A percentile compares a stretch with the other conserved stretches of the same genome.
phyloP scores from a whole-genome alignment of 2,888 invertebrate genomes.

The Rhagium mordax region DNA sequence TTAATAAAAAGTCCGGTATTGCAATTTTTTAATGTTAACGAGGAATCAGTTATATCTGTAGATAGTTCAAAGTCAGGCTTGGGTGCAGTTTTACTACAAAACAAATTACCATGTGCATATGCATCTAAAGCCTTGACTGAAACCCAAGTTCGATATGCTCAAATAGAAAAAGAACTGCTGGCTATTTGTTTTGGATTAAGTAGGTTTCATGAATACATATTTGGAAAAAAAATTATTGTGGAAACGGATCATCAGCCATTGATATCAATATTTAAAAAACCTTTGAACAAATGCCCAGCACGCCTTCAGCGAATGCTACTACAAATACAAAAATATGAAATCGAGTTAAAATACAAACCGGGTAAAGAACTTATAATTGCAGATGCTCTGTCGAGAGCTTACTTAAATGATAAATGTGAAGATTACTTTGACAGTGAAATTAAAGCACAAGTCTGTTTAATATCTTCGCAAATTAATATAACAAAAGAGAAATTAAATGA shows the following conservation, averaged over 20 bases:
- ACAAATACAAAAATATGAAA: slow-evolving; percentile 18
- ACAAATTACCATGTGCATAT: slow-evolving; percentile 52
- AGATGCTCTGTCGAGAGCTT: slow-evolving; percentile 20
- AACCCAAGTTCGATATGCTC: no score
- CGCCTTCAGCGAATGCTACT: slow-evolving; percentile 10
- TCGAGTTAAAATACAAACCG: slow-evolving; percentile 18
- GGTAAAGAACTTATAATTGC: slow-evolving; percentile 14
- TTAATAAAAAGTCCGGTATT: slow-evolving; percentile 37
- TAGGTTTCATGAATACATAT: no score
- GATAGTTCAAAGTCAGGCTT: slow-evolving; percentile 54
- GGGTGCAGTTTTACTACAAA: slow-evolving; percentile 55
- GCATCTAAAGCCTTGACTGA: slow-evolving; percentile 53
- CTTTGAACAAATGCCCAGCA: no score
- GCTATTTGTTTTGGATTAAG: no score
- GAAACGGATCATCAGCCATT: no score
- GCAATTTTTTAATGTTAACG: slow-evolving; percentile 45
- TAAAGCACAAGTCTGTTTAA: slow-evolving; percentile 17
- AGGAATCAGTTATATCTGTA: slow-evolving; percentile 46
- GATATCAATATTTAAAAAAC: not conserved
- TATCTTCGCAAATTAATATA: slow-evolving; percentile 6
- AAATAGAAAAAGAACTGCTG: not conserved
- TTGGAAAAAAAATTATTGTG: no score
- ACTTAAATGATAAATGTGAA: slow-evolving; percentile 9
- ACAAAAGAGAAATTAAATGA: not conserved
- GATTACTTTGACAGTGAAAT: slow-evolving; percentile 13